These are phyloP conservation scores for Magallana ariakensis DNA, from an alignment of 1,140 invertebrate species.

Conservation along the genomic window DNA sequence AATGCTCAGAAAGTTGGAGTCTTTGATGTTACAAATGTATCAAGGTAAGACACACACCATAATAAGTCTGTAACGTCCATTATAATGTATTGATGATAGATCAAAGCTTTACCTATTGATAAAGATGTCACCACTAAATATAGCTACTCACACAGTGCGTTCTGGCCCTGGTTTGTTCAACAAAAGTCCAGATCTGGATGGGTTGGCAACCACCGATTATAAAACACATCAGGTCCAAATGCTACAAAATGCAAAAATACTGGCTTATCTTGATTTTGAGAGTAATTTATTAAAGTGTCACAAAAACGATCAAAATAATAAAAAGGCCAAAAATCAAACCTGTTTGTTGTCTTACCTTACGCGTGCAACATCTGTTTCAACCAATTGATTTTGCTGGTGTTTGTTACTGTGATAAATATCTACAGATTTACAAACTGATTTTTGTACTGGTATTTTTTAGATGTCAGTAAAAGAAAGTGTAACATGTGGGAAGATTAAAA, in stretches of 20 bases:
- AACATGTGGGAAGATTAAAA: neutral
- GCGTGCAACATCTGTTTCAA: neutral
- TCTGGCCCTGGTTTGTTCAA: too few relatives aligned
- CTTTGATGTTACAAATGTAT: neutral
- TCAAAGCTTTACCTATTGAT: too few relatives aligned
- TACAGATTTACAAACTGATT: neutral
- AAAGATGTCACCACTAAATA: too few relatives aligned
- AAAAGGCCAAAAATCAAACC: slow-evolving; percentile 1
- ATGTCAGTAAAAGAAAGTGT: neutral
- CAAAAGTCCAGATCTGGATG: too few relatives aligned
- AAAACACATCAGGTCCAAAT: neutral
- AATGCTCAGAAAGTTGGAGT: neutral
- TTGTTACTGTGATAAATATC: neutral
- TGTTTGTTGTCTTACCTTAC: neutral
- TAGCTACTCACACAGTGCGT: too few relatives aligned
- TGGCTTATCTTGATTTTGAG: neutral
- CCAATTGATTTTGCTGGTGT: neutral
- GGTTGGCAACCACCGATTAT: too few relatives aligned
- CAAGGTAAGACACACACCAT: neutral
- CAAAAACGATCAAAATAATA: neutral
- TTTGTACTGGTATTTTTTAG: too few relatives aligned
- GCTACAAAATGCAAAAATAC: neutral
- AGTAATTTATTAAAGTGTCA: neutral
- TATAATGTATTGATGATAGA: too few relatives aligned
- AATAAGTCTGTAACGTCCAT: too few relatives aligned